Conservation (phyloP, 2,888 invertebrate genomes). For the Drosophila helvetica region DNA sequence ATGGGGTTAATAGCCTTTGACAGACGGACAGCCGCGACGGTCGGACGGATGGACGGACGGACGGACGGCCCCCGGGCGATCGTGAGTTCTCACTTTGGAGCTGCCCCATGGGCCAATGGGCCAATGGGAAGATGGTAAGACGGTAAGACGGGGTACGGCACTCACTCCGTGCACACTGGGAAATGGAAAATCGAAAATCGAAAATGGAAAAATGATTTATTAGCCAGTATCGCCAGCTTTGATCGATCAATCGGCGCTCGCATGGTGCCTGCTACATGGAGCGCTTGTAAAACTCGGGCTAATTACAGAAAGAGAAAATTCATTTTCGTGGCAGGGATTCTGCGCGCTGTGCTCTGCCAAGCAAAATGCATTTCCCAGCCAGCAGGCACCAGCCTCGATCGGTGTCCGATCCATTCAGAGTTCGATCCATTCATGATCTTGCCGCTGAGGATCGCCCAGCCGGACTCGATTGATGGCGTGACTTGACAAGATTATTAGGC, state of each 20-base stretch:
- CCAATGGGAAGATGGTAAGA: constrained; percentile 18
- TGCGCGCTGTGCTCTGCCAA: not conserved
- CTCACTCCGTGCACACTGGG: not conserved
- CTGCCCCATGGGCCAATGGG: constrained; percentile 1
- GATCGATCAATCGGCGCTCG: constrained; percentile 78
- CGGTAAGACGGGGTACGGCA: too few species aligned
- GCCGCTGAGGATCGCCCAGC: not conserved
- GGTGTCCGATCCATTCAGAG: constrained; percentile 8
- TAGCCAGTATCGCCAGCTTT: constrained; percentile 61
- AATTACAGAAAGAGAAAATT: constrained; percentile 56
- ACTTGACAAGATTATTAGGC: constrained; percentile 69
- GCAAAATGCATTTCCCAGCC: not conserved
- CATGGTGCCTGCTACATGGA: constrained; percentile 49
- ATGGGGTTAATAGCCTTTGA: constrained; percentile 76
- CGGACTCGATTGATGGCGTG: constrained; percentile 51
- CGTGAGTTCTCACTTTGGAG: constrained; percentile 76
- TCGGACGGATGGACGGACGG: too few species aligned
- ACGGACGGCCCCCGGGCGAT: constrained; percentile 62
- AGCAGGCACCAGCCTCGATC: not conserved
- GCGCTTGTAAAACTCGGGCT: constrained; percentile 50
- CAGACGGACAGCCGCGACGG: constrained; percentile 39
- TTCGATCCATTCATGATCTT: constrained; percentile 26
- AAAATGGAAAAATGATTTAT: constrained; percentile 71
- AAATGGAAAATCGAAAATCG: constrained; percentile 59
- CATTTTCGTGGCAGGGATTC: constrained; percentile 38